Evolutionary conservation across 2,888 invertebrate genomes (phyloP).

Genomic region (Epiblema foenella): DNA sequence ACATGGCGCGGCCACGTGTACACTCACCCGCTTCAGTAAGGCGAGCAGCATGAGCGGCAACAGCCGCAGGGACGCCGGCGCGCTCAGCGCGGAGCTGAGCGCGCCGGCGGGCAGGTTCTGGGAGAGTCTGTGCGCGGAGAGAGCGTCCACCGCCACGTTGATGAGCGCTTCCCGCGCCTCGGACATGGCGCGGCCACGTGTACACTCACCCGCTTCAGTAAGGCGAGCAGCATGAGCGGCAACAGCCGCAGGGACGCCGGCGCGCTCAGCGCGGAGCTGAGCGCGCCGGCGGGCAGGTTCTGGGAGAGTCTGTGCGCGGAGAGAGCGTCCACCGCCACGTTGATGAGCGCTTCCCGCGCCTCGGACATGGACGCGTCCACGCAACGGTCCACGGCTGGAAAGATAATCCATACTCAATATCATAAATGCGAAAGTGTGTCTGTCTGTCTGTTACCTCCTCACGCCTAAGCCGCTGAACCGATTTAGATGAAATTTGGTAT

Average conservation of each 20-base stretch:
- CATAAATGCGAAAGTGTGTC: too few species aligned
- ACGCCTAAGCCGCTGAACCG: too few species aligned
- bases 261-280: conserved; percentile 52
- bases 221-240: too few species aligned
- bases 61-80: conserved; percentile 91
- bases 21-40: conserved; percentile 92
- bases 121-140: conserved; percentile 67
- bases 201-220: conserved; percentile 80
- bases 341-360: conserved; percentile 98
- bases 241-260: too few species aligned
- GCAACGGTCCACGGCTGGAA: conserved; percentile 94
- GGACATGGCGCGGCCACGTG: too few species aligned
- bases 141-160: too few species aligned
- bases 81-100: conserved; percentile 85
- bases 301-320: conserved; percentile 77
- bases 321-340: conserved; percentile 95
- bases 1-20: too few species aligned
- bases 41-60: conserved; percentile 95
- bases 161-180: too few species aligned
- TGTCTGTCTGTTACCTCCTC: too few species aligned
- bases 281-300: conserved; percentile 84
- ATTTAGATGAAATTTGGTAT: too few species aligned
- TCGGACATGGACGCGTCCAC: conserved; percentile 94
- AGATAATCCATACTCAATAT: too few species aligned
- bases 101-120: conserved; percentile 86